Base-by-base conservation (phyloP, 2,113 vertebrate genomes). In the Natator depressus region DNA sequence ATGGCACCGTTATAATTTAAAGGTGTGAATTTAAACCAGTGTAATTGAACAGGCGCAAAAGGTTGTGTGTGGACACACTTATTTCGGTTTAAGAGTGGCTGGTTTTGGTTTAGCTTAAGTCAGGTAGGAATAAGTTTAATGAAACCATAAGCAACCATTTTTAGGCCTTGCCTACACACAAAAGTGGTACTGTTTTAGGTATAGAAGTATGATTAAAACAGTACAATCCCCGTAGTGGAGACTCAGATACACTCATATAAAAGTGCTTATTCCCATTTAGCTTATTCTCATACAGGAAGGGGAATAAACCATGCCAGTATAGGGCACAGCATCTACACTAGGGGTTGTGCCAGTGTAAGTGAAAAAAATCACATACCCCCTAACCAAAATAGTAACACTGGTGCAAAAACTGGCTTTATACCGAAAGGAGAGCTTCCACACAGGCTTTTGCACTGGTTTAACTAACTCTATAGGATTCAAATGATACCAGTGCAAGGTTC, bases 81-180 rank as follows among this genome's bases (percentile, higher is more conserved):
- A 42, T 81, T 93, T 83, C 62, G 80, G 53, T 59, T 31, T 88
- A 92, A 79, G 91, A 92, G 79, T 25, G 12, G 20, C 55, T 88
- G 0, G 27, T 72, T 0, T 57, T 83, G 82, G 87, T 90, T 97
- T 90, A 92, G 79, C 91, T n/a, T 85, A 88, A 91, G 85, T 65
- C 89, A 87, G 49, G 19, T 38, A 85, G 81, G 82, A 78, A 88
- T 92, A 80, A 85, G 93, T 79, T 82, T 49, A 53, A 75, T 24
- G 42, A 75, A 75, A 65, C 14, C 62, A 65, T 65, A 35, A n/a
- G 62, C 31, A 95, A 88, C 95, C 4, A 76, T 91, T 93, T 89
- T 42, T 22, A 62, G 80, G 88, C 72, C 93, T 93, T 76, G 62
- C 79, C 89, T 14, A 65, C 3, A 51, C 62, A 87, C 93, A 84